These are phyloP conservation scores for Agapornis canus DNA, from an alignment of 2,797 vertebrate genomes.

Conservation along the genomic window DNA sequence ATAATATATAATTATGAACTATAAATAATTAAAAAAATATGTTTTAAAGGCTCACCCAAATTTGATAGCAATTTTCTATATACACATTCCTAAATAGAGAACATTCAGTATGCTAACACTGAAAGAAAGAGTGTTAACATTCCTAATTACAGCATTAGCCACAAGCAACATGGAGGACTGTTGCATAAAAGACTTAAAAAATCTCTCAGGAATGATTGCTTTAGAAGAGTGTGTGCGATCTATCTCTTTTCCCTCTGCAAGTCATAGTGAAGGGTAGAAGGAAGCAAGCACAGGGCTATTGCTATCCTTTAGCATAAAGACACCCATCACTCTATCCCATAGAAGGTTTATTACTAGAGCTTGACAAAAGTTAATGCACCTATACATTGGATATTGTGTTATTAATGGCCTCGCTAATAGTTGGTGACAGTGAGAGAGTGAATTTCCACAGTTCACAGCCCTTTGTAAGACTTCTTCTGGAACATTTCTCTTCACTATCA, in stretches of 20 bases:
- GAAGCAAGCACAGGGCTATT: not conserved
- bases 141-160: not conserved
- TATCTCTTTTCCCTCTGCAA: not conserved
- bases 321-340: not conserved
- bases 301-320: not conserved
- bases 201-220: not conserved
- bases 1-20: not conserved
- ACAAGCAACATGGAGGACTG: not conserved
- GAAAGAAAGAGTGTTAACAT: not conserved
- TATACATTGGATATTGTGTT: not conserved
- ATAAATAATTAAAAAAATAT: not conserved
- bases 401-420: slow-evolving; percentile 58
- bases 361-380: slow-evolving; percentile 18
- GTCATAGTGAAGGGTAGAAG: not conserved
- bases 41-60: not conserved
- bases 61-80: not conserved
- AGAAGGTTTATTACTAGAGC: not conserved
- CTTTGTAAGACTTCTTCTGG: slow-evolving; percentile 58
- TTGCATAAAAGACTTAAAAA: not conserved
- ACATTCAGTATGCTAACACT: not conserved
- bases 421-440: slow-evolving; percentile 63
- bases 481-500: slow-evolving; percentile 70
- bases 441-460: slow-evolving; percentile 69
- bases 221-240: not conserved
- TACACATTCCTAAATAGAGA: not conserved